Evolutionary conservation across 2,888 invertebrate species (phyloP).

Genomic region (Amaurobius ferox): DNA sequence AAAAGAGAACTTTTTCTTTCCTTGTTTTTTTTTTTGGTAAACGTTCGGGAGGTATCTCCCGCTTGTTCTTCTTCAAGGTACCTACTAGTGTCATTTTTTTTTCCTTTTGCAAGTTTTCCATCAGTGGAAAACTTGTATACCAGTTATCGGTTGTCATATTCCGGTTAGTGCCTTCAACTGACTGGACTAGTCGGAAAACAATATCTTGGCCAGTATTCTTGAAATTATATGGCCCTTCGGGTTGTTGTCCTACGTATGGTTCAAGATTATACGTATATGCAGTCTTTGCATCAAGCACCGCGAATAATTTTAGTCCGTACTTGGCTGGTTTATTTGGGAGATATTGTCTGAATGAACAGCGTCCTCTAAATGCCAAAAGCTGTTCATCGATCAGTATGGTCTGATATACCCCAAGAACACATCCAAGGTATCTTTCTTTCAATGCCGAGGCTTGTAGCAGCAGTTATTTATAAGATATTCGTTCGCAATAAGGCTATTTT

Average conservation of each 20-base stretch:
- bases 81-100: no score
- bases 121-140: no score
- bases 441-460: no score
- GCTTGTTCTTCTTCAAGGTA: no score
- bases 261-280: slow-evolving; percentile 19
- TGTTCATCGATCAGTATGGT: slow-evolving; percentile 76
- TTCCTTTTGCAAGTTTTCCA: neutral
- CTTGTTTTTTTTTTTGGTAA: neutral
- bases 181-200: neutral
- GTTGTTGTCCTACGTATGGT: slow-evolving; percentile 33
- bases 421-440: no score
- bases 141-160: slow-evolving; percentile 33
- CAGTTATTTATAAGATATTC: no score
- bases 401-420: no score
- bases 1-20: neutral
- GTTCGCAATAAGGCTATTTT: slow-evolving; percentile 69
- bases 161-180: neutral
- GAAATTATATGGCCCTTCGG: neutral
- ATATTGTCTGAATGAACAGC: slow-evolving; percentile 75
- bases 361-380: slow-evolving; percentile 75
- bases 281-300: slow-evolving; percentile 75
- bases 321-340: slow-evolving; percentile 76
- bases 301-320: slow-evolving; percentile 77
- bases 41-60: neutral
- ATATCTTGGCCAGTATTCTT: neutral